These are phyloP conservation scores for Platynereis dumerilii DNA, from an alignment of 2,888 invertebrate genomes.

Conservation along the genomic window DNA sequence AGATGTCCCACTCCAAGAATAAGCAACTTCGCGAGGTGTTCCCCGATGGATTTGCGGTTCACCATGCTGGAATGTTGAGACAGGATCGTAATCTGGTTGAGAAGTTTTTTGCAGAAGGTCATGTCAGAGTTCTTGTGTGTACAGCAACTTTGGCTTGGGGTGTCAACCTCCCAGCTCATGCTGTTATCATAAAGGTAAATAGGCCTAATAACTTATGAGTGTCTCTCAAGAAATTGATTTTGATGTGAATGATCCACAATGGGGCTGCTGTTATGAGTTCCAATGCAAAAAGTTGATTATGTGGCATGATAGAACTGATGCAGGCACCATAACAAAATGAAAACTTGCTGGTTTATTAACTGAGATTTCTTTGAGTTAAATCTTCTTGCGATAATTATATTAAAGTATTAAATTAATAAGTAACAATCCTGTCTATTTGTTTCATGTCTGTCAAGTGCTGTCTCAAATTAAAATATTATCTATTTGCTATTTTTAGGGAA, in stretches of 20 bases:
- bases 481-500: constrained; percentile 71
- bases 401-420: too few relatives aligned
- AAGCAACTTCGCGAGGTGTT: constrained; percentile 85
- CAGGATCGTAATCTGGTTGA: constrained; percentile 81
- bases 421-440: too few relatives aligned
- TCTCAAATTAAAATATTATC: background rate
- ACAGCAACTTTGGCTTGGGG: constrained; percentile 99
- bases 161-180: constrained; percentile 98
- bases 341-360: too few relatives aligned
- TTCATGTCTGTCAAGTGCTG: too few relatives aligned
- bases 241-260: too few relatives aligned
- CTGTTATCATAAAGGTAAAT: constrained; percentile 88
- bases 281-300: too few relatives aligned
- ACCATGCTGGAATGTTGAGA: constrained; percentile 95
- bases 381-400: too few relatives aligned
- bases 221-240: too few relatives aligned
- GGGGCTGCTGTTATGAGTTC: too few relatives aligned
- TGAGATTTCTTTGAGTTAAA: too few relatives aligned
- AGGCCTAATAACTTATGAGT: background rate
- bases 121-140: constrained; percentile 87
- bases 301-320: too few relatives aligned
- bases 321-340: too few relatives aligned
- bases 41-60: constrained; percentile 85
- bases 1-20: constrained; percentile 67
- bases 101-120: constrained; percentile 86